Base-by-base conservation (phyloP, 1,140 invertebrate genomes). In the Drosophila burlai region DNA sequence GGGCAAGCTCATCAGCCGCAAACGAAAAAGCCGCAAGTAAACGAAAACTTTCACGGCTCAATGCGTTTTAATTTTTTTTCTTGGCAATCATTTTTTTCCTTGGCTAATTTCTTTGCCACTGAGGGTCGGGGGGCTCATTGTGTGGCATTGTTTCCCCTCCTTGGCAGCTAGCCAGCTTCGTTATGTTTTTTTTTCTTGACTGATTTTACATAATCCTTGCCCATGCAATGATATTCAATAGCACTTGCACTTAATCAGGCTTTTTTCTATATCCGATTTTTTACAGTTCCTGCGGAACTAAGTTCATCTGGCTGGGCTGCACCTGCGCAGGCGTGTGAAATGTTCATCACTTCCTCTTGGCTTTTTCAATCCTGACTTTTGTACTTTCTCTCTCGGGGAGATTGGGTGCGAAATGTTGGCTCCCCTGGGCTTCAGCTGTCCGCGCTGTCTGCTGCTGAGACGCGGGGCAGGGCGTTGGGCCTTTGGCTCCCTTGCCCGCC, bases 381-480 rank as follows among this genome's bases (percentile, higher is more conserved):
- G 46, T 40, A 52, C 40, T 58, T 18, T 80, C 34, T 43, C 58
- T 55, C 50, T 36, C n/a, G 54, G 52, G 21, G 42, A 43, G 65
- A 63, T 61, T 59, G 43, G 50, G 40, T 31, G 18, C 24, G 40
- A 50, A 43, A 89, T 42, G 97, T 94, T 45, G 96, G 96, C 82
- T 97, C 97, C 92, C 97, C 97, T 75, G 97, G 94, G 71, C 97
- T 94, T 80, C 96, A 94, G 68, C 97, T 94, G 21, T 96, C 96
- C 83, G 97, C 97, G 98, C 77, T 36, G 84, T 31, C 50, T 78
- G 62, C 63, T 83, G 1, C 38, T 79, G 1, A 67, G 74, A 5
- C 77, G 73, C 4, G 57, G 52, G 2, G 38, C 31, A 24, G 50
- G 47, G 6, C 71, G 45, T 7, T 54, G 74, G 21, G 38, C 43